Conservation (phyloP, 2,113 vertebrate genomes). For the Corynorhinus townsendii region DNA sequence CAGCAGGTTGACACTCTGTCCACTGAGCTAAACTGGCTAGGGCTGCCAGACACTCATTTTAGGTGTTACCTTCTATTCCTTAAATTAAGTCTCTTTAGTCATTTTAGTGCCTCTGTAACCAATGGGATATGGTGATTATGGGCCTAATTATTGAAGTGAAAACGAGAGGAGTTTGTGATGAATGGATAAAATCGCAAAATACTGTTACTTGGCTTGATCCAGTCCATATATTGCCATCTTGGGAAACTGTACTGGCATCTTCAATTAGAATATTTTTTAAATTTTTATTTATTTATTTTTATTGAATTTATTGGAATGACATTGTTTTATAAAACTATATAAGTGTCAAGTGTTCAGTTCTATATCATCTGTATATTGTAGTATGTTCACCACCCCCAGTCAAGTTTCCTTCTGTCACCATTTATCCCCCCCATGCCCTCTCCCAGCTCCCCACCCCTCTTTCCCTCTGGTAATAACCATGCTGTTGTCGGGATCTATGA, state of each 20-base stretch:
- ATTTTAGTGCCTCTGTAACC: neutral
- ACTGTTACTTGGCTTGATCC: neutral
- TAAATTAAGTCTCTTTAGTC: neutral
- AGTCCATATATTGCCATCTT: neutral
- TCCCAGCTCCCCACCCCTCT: neutral
- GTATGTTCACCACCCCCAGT: neutral
- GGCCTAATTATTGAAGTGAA: neutral
- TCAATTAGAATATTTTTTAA: neutral
- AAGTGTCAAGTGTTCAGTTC: neutral
- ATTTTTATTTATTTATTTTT: neutral
- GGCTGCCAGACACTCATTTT: neutral
- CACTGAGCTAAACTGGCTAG: too few species aligned
- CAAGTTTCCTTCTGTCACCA: neutral
- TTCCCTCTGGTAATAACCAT: neutral
- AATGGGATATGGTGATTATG: neutral
- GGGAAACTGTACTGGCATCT: neutral
- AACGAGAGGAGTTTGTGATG: neutral
- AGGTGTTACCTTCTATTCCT: neutral
- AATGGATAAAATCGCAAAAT: neutral
- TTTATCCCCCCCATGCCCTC: neutral
- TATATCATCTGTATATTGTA: neutral
- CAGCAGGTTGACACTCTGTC: too few species aligned
- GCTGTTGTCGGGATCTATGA: neutral
- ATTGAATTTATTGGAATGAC: neutral
- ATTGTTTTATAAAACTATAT: neutral